phyloP scores from a whole-genome alignment of 2,113 vertebrate species.

The Cygnus buccinator region DNA sequence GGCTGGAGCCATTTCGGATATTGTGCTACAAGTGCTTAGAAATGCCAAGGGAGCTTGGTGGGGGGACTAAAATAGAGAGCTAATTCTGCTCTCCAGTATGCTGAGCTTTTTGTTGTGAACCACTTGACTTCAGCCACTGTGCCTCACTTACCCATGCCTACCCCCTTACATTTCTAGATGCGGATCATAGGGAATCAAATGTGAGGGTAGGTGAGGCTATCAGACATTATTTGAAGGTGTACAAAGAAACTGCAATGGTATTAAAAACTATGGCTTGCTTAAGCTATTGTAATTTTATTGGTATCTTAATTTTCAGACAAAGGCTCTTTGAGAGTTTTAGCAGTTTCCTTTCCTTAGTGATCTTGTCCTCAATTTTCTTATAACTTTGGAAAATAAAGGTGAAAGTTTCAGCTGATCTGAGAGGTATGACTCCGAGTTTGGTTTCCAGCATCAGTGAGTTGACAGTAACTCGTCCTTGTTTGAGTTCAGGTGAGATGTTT shows the following conservation, averaged over 20 bases:
- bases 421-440: not conserved
- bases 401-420: not conserved
- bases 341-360: not conserved
- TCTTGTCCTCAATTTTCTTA: not conserved
- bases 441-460: not conserved
- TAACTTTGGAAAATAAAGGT: not conserved
- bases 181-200: not conserved
- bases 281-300: not conserved
- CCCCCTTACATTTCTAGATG: not conserved
- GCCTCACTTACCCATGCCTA: not conserved
- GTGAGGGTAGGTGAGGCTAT: not conserved
- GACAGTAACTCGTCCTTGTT: not conserved
- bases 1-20: not conserved
- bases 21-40: conserved; percentile 19
- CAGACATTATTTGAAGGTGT: not conserved
- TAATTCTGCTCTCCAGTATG: not conserved
- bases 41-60: not conserved
- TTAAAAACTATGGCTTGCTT: not conserved
- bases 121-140: not conserved
- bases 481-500: not conserved
- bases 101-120: not conserved
- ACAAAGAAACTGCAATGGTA: not conserved
- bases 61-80: not conserved
- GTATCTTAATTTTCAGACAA: not conserved
- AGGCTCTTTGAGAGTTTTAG: not conserved